Conservation (phyloP, 23 tunicate species). For the Trididemnum clinides region DNA sequence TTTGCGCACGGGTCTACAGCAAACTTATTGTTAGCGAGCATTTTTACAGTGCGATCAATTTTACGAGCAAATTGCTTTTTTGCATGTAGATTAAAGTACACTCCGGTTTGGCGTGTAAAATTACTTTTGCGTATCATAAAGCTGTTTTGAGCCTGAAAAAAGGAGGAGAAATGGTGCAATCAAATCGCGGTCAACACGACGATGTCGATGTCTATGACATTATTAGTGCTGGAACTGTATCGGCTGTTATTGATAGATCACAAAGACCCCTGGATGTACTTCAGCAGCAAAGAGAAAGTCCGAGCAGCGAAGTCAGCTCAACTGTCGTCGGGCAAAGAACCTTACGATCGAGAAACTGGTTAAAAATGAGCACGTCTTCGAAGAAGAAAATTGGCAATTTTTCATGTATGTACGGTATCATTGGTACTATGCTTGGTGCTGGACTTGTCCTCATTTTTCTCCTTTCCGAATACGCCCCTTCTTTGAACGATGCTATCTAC, state of each 20-base stretch:
- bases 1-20: no score
- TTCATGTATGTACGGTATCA: slow-evolving; percentile 1
- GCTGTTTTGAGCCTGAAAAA: no score
- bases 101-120: no score
- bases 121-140: no score
- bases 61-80: no score
- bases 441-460: slow-evolving; percentile 14
- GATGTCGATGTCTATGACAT: not conserved
- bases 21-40: no score
- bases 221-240: not conserved
- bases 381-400: not conserved
- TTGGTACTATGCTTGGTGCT: not conserved
- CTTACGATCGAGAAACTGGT: no score
- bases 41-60: no score
- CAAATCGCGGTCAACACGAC: not conserved
- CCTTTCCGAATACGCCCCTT: not conserved
- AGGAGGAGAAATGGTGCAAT: not conserved
- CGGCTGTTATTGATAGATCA: not conserved
- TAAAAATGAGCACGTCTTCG: no score
- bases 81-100: no score
- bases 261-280: not conserved
- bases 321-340: no score
- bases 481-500: not conserved
- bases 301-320: no score
- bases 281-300: not conserved